These are phyloP conservation scores for Pyrocoelia pectoralis DNA, from an alignment of 2,888 invertebrate species.

Conservation along the genomic window DNA sequence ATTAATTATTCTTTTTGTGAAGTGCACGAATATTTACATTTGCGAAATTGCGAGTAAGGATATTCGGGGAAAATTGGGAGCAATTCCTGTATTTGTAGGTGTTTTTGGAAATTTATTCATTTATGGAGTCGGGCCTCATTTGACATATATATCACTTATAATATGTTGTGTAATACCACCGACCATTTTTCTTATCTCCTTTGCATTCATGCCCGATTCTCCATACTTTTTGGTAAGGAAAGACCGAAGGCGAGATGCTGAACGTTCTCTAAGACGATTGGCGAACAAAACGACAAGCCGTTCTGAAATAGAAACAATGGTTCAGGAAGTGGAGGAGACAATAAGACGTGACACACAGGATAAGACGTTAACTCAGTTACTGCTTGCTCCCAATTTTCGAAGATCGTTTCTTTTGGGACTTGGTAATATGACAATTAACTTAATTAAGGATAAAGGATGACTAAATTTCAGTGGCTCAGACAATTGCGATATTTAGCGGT, in stretches of 20 bases:
- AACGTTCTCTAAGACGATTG: conserved; percentile 34
- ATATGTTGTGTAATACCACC: conserved; percentile 52
- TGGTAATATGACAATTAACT: neutral
- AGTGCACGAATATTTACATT: conserved; percentile 55
- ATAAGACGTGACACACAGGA: neutral
- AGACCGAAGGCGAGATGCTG: conserved; percentile 49
- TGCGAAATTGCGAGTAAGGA: conserved; percentile 58
- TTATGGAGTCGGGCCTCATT: conserved; percentile 62
- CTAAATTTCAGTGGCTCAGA: conserved; percentile 61
- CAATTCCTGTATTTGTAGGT: conserved; percentile 35
- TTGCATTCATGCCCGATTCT: conserved; percentile 59
- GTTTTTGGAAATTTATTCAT: conserved; percentile 59
- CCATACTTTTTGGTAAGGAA: conserved; percentile 59
- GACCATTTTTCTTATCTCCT: conserved; percentile 51
- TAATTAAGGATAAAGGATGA: neutral
- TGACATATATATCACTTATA: conserved; percentile 58
- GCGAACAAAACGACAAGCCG: neutral
- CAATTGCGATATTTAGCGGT: conserved; percentile 68
- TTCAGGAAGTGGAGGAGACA: neutral
- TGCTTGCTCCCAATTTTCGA: neutral
- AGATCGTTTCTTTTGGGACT: neutral
- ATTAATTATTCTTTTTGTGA: conserved; percentile 47
- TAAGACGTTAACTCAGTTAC: neutral
- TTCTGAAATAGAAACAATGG: neutral
- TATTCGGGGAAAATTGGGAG: conserved; percentile 54